Conservation (phyloP, 1,140 invertebrate genomes). For the Calycopis cecrops region DNA sequence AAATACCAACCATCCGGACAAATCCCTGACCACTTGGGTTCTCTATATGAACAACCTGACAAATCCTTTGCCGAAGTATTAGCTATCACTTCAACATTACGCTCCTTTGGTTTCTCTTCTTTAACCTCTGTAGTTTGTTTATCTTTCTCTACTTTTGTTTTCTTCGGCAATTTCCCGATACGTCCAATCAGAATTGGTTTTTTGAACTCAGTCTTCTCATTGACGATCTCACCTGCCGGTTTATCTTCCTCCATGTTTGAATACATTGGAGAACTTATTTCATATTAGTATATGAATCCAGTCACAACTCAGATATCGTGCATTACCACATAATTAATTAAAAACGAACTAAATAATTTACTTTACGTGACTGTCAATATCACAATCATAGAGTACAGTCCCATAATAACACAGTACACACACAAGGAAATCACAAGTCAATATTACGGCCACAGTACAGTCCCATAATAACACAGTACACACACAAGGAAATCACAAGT, state of each 20-base stretch:
- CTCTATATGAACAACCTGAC: constrained; percentile 79
- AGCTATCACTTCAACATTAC: constrained; percentile 29
- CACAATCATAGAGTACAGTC: too few relatives aligned
- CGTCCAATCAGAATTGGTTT: constrained; percentile 62
- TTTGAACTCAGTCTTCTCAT: constrained; percentile 54
- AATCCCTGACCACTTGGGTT: constrained; percentile 85
- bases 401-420: too few relatives aligned
- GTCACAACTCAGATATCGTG: too few relatives aligned
- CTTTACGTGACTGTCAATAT: too few relatives aligned
- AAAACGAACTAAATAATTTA: too few relatives aligned
- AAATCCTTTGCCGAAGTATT: constrained; percentile 52
- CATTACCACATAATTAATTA: too few relatives aligned
- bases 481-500: too few relatives aligned
- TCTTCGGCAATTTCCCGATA: constrained; percentile 63
- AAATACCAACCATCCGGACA: constrained; percentile 68
- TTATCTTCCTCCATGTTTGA: constrained; percentile 13
- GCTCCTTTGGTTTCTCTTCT: constrained; percentile 16
- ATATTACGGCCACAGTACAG: too few relatives aligned
- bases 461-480: too few relatives aligned
- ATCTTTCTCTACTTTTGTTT: constrained; percentile 37
- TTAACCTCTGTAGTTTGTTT: constrained; percentile 24
- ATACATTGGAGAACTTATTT: too few relatives aligned
- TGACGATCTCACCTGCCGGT: constrained; percentile 16
- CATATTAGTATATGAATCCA: too few relatives aligned
- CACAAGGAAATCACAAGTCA: too few relatives aligned